phyloP scores from a whole-genome alignment of 2,888 invertebrate genomes.

The Pterostichus niger region DNA sequence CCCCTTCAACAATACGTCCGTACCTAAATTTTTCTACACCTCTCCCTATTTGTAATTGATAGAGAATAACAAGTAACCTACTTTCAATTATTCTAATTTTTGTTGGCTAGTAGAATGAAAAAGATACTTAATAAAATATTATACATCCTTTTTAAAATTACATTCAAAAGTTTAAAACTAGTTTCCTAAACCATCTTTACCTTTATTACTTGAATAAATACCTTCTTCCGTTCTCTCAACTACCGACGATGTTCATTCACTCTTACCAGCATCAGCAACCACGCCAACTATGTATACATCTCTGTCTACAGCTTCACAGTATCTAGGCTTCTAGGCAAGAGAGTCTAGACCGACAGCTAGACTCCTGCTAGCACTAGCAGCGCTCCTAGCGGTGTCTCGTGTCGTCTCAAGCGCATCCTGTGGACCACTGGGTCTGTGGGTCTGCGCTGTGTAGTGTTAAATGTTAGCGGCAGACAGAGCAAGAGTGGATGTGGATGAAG shows the following conservation, averaged over 20 bases:
- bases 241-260: not conserved
- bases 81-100: too few relatives aligned
- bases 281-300: too few relatives aligned
- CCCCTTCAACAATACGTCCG: too few relatives aligned
- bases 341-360: conserved; percentile 18
- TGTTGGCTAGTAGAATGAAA: too few relatives aligned
- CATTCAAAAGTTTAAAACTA: too few relatives aligned
- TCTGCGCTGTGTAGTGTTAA: not conserved
- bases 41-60: too few relatives aligned
- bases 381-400: conserved; percentile 22
- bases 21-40: too few relatives aligned
- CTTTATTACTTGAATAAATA: not conserved
- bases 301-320: not conserved
- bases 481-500: conserved; percentile 3
- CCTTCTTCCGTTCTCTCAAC: not conserved
- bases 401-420: conserved; percentile 51
- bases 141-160: too few relatives aligned
- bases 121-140: too few relatives aligned
- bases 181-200: too few relatives aligned
- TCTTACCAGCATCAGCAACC: not conserved
- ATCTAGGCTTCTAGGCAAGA: conserved; percentile 4
- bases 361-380: not conserved
- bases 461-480: not conserved
- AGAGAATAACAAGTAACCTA: too few relatives aligned
- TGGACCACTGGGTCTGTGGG: conserved; percentile 60